Evolutionary conservation across 2,888 invertebrate species (phyloP), one percentile per base, ranked within the genome.

Genomic region (Caenorhabditis japonica): DNA sequence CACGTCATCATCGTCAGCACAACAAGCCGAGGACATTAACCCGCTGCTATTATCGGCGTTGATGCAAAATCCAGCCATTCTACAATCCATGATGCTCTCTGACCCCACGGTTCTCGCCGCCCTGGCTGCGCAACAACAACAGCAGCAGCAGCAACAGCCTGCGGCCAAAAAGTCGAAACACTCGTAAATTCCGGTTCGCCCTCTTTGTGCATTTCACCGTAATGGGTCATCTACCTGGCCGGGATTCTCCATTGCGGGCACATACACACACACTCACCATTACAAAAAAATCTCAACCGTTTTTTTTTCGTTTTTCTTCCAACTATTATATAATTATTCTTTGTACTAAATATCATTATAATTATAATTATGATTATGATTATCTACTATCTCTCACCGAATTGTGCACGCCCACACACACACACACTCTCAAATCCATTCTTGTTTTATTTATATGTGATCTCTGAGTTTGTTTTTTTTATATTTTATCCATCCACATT

Each of bases 61-160:
- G 13, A 55, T 75, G 49, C 43, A 66, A 39, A 79, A 79, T 41
- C 79, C 79, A n/a, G 38, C 74, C 53, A 33, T 76, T 3, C 52
- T 66, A 8, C 59, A 70, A 36, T 41, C 47, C 4, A 52, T 75
- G 59, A 56, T 71, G 47, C 4, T 70, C 3, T 46, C 51, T 8
- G 75, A 71, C 39, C 70, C 64, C 12, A 43, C 25, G 7, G 5
- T 36, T 23, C 8, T 68, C 3, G 46, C 47, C 3, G 36, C 52
- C 10, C 15, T 61, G 0, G 19, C 60, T 4, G 69, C 70, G 3
- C 47, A 39, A 15, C 56, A 56, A 8, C 56, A 61, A 4, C 47
- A 53, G 15, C 47, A 49, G 34, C 64, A 59, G 12, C 15, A 10
- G n/a, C 66, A 71, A 33, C 56, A 56, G 13, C 56, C 39, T 15